A percentile compares a stretch with the other conserved stretches of the same genome.
Evolutionary conservation across 2,797 vertebrate species (phyloP).

Genomic region (Gallirallus australis): DNA sequence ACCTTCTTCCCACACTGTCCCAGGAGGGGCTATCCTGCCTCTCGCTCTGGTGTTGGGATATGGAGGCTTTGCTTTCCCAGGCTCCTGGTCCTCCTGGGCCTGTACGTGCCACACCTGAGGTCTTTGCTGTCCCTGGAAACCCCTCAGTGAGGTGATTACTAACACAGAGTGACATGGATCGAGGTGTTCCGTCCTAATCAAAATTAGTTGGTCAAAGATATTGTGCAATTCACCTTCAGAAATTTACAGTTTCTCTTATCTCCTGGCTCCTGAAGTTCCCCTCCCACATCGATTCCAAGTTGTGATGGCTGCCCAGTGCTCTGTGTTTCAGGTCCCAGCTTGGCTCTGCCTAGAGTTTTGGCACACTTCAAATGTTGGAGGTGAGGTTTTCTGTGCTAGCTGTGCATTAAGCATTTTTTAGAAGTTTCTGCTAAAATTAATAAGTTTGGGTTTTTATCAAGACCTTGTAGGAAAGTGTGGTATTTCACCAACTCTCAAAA

Average conservation of each 20-base stretch:
- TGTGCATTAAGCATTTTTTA: not conserved
- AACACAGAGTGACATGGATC: accelerated
- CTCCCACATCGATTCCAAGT: not conserved
- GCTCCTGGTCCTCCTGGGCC: not conserved
- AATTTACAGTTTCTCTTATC: not conserved
- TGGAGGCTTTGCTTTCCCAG: not conserved
- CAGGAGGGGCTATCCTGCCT: not conserved
- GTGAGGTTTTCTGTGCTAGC: not conserved
- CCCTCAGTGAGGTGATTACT: not conserved
- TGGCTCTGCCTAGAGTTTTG: not conserved
- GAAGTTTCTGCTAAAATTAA: not conserved
- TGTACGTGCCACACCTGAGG: accelerated
- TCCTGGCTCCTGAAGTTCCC: not conserved
- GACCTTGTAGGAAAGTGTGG: not conserved
- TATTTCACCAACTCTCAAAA: not conserved
- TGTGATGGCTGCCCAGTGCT: accelerated
- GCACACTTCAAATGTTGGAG: not conserved
- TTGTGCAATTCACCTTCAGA: not conserved
- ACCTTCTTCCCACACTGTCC: accelerated
- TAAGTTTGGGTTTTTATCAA: not conserved
- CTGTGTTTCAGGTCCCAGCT: not conserved
- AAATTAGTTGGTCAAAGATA: not conserved
- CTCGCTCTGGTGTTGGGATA: accelerated
- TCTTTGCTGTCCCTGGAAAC: accelerated
- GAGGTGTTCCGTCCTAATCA: not conserved